These are phyloP conservation scores for Nymphicus hollandicus DNA, from an alignment of 2,113 vertebrate species.

Conservation along the genomic window DNA sequence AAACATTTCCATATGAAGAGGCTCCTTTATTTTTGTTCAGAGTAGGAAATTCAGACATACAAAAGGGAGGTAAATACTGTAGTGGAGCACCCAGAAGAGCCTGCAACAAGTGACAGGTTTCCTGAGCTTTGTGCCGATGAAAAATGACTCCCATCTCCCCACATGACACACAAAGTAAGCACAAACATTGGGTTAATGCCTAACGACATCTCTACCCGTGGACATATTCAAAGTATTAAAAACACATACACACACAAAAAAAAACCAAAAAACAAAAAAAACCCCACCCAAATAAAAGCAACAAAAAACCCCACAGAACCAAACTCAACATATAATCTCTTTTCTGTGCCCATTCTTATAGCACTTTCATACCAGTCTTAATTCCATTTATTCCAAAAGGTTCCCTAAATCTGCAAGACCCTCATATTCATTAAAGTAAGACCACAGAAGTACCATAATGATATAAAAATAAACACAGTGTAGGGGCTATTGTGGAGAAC, in stretches of 20 bases:
- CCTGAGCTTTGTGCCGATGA: neutral
- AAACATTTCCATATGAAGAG: neutral
- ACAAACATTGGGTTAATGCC: neutral
- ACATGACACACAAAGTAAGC: neutral
- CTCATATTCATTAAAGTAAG: neutral
- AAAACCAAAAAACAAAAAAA: neutral
- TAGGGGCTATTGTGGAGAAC: neutral
- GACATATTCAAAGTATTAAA: neutral
- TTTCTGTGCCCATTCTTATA: neutral
- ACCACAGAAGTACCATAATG: neutral
- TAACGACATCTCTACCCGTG: neutral
- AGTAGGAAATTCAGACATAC: neutral
- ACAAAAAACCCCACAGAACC: neutral
- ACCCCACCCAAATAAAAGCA: too few species aligned
- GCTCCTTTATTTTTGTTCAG: neutral
- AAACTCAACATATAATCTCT: neutral
- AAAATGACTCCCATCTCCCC: neutral
- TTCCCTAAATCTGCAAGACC: neutral
- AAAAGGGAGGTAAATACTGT: neutral
- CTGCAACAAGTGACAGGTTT: neutral
- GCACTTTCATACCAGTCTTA: neutral
- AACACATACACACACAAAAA: neutral
- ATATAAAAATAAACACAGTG: neutral
- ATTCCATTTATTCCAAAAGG: neutral
- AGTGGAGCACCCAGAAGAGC: neutral